Evolutionary conservation across 2,113 vertebrate genomes (phyloP).

Genomic region (Lagenorhynchus albirostris): DNA sequence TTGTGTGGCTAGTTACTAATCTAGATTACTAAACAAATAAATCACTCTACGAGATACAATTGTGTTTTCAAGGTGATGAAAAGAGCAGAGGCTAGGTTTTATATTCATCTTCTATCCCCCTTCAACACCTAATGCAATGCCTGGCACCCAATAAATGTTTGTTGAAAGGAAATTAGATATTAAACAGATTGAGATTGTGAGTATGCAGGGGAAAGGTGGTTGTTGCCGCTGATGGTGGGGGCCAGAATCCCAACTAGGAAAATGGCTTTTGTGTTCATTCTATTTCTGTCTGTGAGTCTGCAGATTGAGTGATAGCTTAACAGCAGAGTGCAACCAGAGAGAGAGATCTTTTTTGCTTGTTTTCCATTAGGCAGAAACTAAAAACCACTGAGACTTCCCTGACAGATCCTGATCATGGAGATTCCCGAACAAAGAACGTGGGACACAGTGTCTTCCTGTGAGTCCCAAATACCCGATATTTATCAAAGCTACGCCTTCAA

Average conservation of each 20-base stretch:
- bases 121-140: constrained; percentile 8
- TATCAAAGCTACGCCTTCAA: constrained; percentile 51
- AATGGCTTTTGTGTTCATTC: constrained; percentile 30
- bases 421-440: constrained; percentile 43
- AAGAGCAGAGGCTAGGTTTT: neutral
- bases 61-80: neutral
- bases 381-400: constrained; percentile 24
- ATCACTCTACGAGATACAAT: neutral
- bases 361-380: constrained; percentile 43
- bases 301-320: neutral
- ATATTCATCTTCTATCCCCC: neutral
- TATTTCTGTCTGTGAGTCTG: neutral
- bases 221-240: neutral
- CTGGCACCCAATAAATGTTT: neutral
- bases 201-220: neutral
- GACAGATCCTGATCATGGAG: neutral
- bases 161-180: constrained; percentile 52
- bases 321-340: neutral
- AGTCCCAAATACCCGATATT: neutral
- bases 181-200: neutral
- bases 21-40: constrained; percentile 23
- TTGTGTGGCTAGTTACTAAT: neutral
- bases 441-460: constrained; percentile 35
- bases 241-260: neutral
- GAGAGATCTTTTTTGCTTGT: constrained; percentile 15